Base-by-base conservation (phyloP, 2,888 invertebrate genomes). In the Netelia virgata region DNA sequence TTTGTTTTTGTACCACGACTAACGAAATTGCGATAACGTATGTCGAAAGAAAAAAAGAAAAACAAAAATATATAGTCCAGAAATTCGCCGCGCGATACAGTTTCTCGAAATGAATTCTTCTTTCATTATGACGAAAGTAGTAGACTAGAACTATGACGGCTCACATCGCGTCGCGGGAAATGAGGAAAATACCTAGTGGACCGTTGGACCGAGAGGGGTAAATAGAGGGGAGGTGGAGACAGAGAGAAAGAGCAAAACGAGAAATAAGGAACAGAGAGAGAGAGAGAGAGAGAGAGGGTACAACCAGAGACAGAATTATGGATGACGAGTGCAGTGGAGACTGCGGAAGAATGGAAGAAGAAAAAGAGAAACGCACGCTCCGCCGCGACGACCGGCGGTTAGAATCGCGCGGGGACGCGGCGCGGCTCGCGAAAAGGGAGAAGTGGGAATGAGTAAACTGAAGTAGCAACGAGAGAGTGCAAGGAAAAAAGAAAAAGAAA, bases 281-380 rank as follows among this genome's bases (percentile, higher is more conserved):
- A 55, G 53, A 57, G 55, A 66, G 18, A 20, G 36, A 16, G 23
- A 57, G 23, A 6, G 47, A 76, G 59, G 68, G 55, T 36, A 36
- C 36, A 66, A 53, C 57, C 68, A 70, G 74, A 72, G 73, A 75
- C 70, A 61, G 74, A 84, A 82, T 84, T 84, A 82, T 84, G 69
- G 77, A 75, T 82, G 75, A 82, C 20, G 61, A 55, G 64, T 11
- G 82, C 18, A 63, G 66, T 55, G 36, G 64, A 20, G 43, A 70
- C 14, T 11, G 23, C 41, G 9, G 3, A 36, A 68, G 16, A 43
- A 63, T 14, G 14, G 50, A 14, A 28, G 9, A 16, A 18, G 53
- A 57, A 61, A 6, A 74, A 69, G 64, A 74, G 61, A 70, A 50
- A 28, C 28, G 18, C 9, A 59, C 70, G 57, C 55, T 76, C 72